These are phyloP conservation scores for Eulacestoma nigropectus DNA, from an alignment of 2,113 vertebrate species.

Conservation along the genomic window DNA sequence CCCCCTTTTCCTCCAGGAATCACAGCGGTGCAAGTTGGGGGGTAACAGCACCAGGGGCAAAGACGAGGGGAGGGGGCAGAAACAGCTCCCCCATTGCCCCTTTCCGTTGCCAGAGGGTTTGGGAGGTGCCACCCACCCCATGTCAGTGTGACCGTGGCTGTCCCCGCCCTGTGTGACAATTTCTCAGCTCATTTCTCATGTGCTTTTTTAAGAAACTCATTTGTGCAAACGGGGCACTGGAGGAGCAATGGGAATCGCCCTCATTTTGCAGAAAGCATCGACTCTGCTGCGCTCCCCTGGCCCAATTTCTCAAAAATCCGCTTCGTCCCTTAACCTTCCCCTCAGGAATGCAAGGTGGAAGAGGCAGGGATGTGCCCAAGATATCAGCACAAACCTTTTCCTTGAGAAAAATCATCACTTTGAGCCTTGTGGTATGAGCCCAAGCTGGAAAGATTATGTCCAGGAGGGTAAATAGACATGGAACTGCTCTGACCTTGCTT, in stretches of 20 bases:
- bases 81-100: not conserved
- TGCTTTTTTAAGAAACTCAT: not conserved
- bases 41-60: not conserved
- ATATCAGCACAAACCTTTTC: not conserved
- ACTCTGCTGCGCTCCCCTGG: not conserved
- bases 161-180: fast-evolving
- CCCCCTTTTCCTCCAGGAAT: not conserved
- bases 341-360: not conserved
- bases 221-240: fast-evolving
- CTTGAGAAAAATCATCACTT: not conserved
- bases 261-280: fast-evolving
- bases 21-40: fast-evolving
- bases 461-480: not conserved
- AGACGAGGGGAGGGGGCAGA: not conserved
- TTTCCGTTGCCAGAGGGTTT: fast-evolving
- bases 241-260: not conserved
- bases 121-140: not conserved
- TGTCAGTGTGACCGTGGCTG: fast-evolving
- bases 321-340: not conserved
- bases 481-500: not conserved
- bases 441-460: not conserved
- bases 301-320: not conserved
- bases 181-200: not conserved
- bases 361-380: not conserved
- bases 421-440: not conserved